Base-by-base conservation (phyloP, 2,113 vertebrate genomes). In the Gnathonemus longibarbis region DNA sequence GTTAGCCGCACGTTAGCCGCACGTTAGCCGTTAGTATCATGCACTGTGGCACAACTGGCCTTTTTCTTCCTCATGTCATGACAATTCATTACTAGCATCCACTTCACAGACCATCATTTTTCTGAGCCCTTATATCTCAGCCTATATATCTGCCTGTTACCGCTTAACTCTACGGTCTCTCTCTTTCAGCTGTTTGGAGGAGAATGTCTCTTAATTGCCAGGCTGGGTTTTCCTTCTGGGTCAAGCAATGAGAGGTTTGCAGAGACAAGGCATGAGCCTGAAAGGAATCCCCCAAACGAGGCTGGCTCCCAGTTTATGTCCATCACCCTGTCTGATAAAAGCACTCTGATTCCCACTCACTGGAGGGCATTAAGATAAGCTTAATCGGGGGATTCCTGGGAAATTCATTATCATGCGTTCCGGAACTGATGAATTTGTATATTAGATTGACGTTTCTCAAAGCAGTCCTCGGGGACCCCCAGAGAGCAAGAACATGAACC, bases 181-280 rank as follows among this genome's bases (percentile, higher is more conserved):
- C 21, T 84, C 74, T 39, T 19, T 15, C 74, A 80, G 74, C 35
- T 19, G 39, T 88, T 74, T 19, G n/a, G 42, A 48, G 24, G 45
- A 88, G 58, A 66, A 66, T 88, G 31, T 74, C 21, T 88, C 10
- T 58, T 48, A 15, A 42, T 42, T 45, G 21, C 35, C 90, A 91
- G 90, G 92, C 90, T 91, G 93, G 92, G 90, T 91, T 91, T 91
- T 90, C 91, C 90, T 90, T 90, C 91, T 90, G 91, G 74, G 74
- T 42, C 89, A 53, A 84, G 35, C 88, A 80, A 42, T 35, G 74
- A 80, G 35, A 42, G 13, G 74, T 19, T 42, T 77, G 93, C 92
- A 92, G 56, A 35, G 48, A 90, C 84, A 89, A 91, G 90, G 90
- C 4, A 50, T 83, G 83, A 56, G 91, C 87, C 89, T 90, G 49